Percentiles rank a stretch among this genome's conserved stretches.
These are phyloP conservation scores for Idaea aversata DNA, from an alignment of 2,888 invertebrate species.

Conservation along the genomic window DNA sequence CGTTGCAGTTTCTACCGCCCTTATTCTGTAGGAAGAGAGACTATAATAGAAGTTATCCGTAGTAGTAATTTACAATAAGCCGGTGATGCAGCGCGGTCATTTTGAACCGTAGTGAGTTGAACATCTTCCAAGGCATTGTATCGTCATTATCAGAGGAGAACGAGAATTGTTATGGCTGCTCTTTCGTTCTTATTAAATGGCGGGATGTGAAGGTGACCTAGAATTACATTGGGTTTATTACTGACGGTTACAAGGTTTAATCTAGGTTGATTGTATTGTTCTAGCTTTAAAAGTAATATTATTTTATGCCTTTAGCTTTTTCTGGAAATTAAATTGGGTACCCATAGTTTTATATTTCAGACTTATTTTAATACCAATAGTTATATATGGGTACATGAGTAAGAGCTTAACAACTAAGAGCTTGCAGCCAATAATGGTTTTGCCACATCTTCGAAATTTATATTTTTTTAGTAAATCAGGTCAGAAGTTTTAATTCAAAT, in stretches of 20 bases:
- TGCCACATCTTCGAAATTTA: too few relatives aligned
- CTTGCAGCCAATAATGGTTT: too few relatives aligned
- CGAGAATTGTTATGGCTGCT: slow-evolving; percentile 61
- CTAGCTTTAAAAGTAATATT: not conserved
- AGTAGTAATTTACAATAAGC: slow-evolving; percentile 35
- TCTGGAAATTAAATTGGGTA: not conserved
- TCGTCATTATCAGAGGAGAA: slow-evolving; percentile 65
- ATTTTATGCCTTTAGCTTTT: not conserved
- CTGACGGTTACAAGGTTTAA: not conserved
- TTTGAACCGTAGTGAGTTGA: slow-evolving; percentile 56
- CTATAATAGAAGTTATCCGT: slow-evolving; percentile 19
- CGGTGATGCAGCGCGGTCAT: slow-evolving; percentile 62
- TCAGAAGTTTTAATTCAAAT: too few relatives aligned
- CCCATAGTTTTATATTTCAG: not conserved
- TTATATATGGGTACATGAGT: too few relatives aligned
- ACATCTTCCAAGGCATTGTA: slow-evolving; percentile 63
- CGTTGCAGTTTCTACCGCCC: slow-evolving; percentile 21
- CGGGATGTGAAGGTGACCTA: slow-evolving; percentile 15
- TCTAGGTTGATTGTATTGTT: not conserved
- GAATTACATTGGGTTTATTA: slow-evolving; percentile 16
- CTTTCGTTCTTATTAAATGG: slow-evolving; percentile 52
- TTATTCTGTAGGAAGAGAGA: slow-evolving; percentile 31
- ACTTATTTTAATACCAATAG: not conserved
- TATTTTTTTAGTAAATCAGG: too few relatives aligned
- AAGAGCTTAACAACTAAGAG: too few relatives aligned